Percentiles rank a stretch among this genome's conserved stretches.
These are phyloP conservation scores for Nasonia giraulti DNA, from an alignment of 1,140 invertebrate genomes.

Conservation along the genomic window DNA sequence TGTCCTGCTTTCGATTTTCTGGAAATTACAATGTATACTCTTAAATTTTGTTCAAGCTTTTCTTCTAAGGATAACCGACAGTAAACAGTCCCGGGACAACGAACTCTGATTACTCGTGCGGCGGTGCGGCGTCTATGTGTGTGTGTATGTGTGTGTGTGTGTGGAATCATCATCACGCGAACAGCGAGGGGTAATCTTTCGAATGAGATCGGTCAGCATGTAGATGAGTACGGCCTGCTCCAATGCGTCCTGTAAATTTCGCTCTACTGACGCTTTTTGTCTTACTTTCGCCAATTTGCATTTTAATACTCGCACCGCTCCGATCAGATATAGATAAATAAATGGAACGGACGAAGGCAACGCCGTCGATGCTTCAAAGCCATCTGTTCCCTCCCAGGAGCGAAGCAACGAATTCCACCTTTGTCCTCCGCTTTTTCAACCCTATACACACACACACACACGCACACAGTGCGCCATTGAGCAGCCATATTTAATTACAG, in stretches of 20 bases:
- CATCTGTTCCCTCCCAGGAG: too few species aligned
- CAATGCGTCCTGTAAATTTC: neutral
- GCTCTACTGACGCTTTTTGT: neutral
- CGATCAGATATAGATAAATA: too few species aligned
- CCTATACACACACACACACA: too few species aligned
- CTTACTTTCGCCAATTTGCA: too few species aligned
- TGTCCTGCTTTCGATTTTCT: too few species aligned
- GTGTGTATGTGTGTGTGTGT: neutral
- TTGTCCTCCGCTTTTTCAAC: neutral
- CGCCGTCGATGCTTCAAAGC: too few species aligned
- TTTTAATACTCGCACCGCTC: too few species aligned
- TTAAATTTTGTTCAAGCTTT: too few species aligned
- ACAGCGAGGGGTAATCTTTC: constrained; percentile 35
- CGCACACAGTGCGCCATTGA: neutral
- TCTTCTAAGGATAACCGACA: too few species aligned
- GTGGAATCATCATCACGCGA: constrained; percentile 2
- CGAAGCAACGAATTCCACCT: too few species aligned
- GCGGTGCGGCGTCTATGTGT: constrained; percentile 18
- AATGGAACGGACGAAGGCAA: too few species aligned
- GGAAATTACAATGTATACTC: too few species aligned
- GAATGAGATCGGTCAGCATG: neutral
- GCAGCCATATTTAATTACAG: constrained; percentile 64
- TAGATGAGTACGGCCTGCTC: neutral
- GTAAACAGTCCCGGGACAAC: constrained; percentile 23
- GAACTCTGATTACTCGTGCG: constrained; percentile 52